phyloP scores from a whole-genome alignment of 1,140 invertebrate genomes.

The Drosophila lacertosa region DNA sequence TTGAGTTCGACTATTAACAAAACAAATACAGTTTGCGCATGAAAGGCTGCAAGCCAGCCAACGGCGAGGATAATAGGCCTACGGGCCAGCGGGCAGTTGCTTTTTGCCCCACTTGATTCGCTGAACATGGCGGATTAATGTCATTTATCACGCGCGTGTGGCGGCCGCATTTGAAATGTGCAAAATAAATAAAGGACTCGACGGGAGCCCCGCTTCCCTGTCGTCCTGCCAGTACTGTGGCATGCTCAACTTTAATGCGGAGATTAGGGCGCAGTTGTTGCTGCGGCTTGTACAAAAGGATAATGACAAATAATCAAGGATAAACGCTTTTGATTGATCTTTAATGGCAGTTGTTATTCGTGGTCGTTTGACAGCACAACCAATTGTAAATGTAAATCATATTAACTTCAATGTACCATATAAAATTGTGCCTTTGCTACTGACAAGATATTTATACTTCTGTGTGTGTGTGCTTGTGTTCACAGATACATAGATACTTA shows the following conservation, averaged over 20 bases:
- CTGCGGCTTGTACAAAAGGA: conserved; percentile 67
- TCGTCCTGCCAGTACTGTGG: conserved; percentile 6
- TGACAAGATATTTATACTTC: conserved; percentile 4
- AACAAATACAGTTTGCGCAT: conserved; percentile 75
- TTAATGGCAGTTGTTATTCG: conserved; percentile 71
- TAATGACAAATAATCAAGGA: conserved; percentile 83
- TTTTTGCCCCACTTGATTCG: conserved; percentile 67
- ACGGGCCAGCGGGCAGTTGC: conserved; percentile 22
- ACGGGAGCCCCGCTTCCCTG: conserved; percentile 1
- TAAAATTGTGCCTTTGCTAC: conserved; percentile 48
- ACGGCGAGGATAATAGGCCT: conserved; percentile 26
- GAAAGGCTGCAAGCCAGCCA: conserved; percentile 49
- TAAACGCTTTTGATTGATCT: conserved; percentile 83
- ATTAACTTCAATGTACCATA: conserved; percentile 78
- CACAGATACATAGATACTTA: conserved; percentile 41
- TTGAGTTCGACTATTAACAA: conserved; percentile 76
- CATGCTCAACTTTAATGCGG: conserved; percentile 50
- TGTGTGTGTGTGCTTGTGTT: too few relatives aligned
- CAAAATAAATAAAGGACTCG: conserved; percentile 70
- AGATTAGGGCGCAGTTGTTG: conserved; percentile 51
- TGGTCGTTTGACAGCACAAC: conserved; percentile 62
- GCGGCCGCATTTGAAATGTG: conserved; percentile 69
- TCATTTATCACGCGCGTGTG: conserved; percentile 75
- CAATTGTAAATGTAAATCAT: conserved; percentile 81
- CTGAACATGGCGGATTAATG: conserved; percentile 79